Evolutionary conservation across 2,888 invertebrate species (phyloP).

Genomic region (Drosophila gaucha): DNA sequence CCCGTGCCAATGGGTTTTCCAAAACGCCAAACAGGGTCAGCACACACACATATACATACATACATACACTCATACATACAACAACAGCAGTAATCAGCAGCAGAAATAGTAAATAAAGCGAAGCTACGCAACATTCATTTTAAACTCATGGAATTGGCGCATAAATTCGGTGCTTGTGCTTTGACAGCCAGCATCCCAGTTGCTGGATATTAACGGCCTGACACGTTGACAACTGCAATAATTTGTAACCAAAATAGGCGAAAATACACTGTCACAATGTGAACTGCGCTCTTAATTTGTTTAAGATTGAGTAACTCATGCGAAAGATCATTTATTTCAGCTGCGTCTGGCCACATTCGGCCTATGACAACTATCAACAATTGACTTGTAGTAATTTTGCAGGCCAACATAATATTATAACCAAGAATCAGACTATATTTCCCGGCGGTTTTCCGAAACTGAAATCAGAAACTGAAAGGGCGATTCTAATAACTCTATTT

Average conservation of each 20-base stretch:
- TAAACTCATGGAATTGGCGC: constrained; percentile 19
- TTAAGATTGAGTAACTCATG: constrained; percentile 15
- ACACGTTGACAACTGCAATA: constrained; percentile 33
- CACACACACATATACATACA: background rate
- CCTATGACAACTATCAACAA: too few relatives aligned
- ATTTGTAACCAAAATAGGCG: constrained; percentile 22
- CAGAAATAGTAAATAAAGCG: constrained; percentile 36
- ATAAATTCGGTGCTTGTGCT: constrained; percentile 20
- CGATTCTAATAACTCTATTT: too few relatives aligned
- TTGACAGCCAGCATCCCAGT: constrained; percentile 5
- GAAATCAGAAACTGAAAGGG: too few relatives aligned
- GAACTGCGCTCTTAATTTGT: constrained; percentile 27
- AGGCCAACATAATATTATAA: too few relatives aligned
- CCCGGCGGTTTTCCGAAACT: too few relatives aligned
- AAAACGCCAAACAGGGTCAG: constrained; percentile 4
- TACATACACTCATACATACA: background rate
- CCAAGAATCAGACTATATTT: too few relatives aligned
- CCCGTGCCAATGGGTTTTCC: constrained; percentile 2
- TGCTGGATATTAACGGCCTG: constrained; percentile 41
- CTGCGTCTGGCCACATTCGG: too few relatives aligned
- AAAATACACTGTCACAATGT: constrained; percentile 1
- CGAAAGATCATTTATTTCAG: constrained; percentile 1
- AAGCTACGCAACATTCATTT: constrained; percentile 33
- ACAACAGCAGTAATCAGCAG: constrained; percentile 1
- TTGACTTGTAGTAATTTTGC: too few relatives aligned